Base-by-base conservation (phyloP, 2,113 vertebrate species). In the Ascaphus truei region DNA sequence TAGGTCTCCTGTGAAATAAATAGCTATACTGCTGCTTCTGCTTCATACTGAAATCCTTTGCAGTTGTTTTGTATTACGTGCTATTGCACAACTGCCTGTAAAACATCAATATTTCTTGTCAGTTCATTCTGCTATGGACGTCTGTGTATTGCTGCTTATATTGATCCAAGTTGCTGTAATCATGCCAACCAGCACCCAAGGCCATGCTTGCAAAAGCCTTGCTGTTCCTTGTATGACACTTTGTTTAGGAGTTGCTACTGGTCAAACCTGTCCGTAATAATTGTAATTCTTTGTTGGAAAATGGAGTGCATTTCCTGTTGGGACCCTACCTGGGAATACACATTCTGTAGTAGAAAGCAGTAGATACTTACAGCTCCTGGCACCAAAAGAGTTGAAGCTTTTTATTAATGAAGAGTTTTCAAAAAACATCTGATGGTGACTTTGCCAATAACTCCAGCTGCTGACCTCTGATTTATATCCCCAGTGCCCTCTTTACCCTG, bases 261-360 rank as follows among this genome's bases (percentile, higher is more conserved):
- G 53, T 68, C 37, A 58, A 11, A 45, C 51, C 41, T 58, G 51
- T 56, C 52, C 33, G n/a, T 68, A 58, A 68, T 48, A 36, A 34
- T 53, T 26, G 36, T 58, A 68, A 68, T 68, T 58, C 52, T 68
- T 53, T 48, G 23, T 13, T 27, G 22, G 22, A 18, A 77, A 79
- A 55, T 58, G 36, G 13, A 23, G 25, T 2, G 13, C n/a, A 22
- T 47, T 47, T 20, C 43, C 43, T 55, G 27, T 16, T 22, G 50
- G 34, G 62, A 55, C 15, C 12, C 22, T 36, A 34, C 11, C 41
- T 13, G 31, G 20, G 53, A 39, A 41, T 53, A 65, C 37, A 65
- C 33, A 53, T 52, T 52, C 29, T 52, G 23, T 12, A 16, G 9
- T 52, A 25, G 25, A 22, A 45, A 2, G 37, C 11, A 12, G 37